Conservation (phyloP, 2,113 vertebrate species). For the Larimichthys crocea region DNA sequence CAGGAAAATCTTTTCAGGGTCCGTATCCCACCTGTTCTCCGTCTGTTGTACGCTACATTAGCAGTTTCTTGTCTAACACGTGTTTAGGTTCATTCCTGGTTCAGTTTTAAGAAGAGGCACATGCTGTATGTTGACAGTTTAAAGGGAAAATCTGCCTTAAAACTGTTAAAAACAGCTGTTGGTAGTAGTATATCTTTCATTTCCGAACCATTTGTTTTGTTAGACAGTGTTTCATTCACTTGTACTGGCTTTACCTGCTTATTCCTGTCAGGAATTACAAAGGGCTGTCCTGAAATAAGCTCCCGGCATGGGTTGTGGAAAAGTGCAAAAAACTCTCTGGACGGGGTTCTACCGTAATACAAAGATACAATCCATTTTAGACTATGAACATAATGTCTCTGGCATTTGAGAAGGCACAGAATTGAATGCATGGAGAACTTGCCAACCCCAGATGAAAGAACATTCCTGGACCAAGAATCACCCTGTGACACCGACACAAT, state of each 20-base stretch:
- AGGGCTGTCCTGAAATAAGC: neutral
- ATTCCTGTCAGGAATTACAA: constrained; percentile 11
- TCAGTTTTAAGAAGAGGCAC: constrained; percentile 37
- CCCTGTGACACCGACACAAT: constrained; percentile 46
- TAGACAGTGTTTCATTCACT: constrained; percentile 40
- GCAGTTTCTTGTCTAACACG: constrained; percentile 41
- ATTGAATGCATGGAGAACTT: constrained; percentile 19
- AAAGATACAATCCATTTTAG: neutral
- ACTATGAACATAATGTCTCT: constrained; percentile 15
- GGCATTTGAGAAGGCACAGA: constrained; percentile 1
- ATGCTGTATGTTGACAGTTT: constrained; percentile 34
- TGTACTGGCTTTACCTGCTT: constrained; percentile 36
- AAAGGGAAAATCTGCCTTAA: constrained; percentile 26
- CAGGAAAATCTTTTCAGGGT: neutral
- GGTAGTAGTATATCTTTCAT: constrained; percentile 43
- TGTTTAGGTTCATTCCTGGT: constrained; percentile 52
- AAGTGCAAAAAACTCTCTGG: constrained; percentile 25
- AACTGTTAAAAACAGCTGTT: constrained; percentile 52
- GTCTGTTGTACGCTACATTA: constrained; percentile 27
- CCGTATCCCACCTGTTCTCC: constrained; percentile 26
- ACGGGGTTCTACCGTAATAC: constrained; percentile 6
- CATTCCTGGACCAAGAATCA: constrained; percentile 36
- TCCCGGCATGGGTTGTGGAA: neutral
- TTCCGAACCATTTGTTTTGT: constrained; percentile 30
- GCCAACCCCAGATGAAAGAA: constrained; percentile 44